Evolutionary conservation across 1,140 invertebrate species (phyloP), one percentile per base, ranked within the genome.

Genomic region (Zaprionus capensis): DNA sequence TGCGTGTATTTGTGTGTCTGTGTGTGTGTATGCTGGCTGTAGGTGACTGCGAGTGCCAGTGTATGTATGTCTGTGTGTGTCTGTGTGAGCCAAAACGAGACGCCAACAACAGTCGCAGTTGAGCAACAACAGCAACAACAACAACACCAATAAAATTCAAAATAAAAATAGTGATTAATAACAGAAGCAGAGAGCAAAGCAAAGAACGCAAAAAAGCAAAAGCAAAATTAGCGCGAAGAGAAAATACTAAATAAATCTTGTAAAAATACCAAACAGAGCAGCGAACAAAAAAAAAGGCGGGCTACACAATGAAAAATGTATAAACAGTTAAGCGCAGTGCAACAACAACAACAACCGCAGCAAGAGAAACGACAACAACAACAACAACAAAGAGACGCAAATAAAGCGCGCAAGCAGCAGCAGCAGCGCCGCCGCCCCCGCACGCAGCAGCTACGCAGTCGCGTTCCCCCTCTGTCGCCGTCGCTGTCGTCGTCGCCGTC

Each of bases 121-220:
- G 81, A 84, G 81, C 81, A 66, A 80, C 57, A 82, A 72, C 81
- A 67, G 80, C 62, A 41, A 72, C 81, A 67, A 83, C 63, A 49
- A 55, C 82, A 74, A 51, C 44, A 71, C 59, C 80, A 82, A 91
- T 79, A 77, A 81, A 90, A 85, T 90, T 80, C 85, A 91, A 91
- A 90, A 86, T 90, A 91, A 91, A 90, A 90, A 90, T 84, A 82
- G 86, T 90, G 85, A 90, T 91, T 91, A 90, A 90, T 91, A 90
- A 91, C 85, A 86, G 41, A 90, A 80, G 56, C 70, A 34, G 66
- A 67, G 31, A 62, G 63, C 61, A 26, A 65, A 73, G 53, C 14
- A 31, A 36, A 34, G 38, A 61, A 41, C 51, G 34, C 62, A 38
- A 51, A 46, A 59, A 26, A 59, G 3, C 22, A 24, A 34, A 41